Evolutionary conservation across 2,888 invertebrate species (phyloP), one percentile per base, ranked within the genome.

Genomic region (Lasioglossum malachurum): DNA sequence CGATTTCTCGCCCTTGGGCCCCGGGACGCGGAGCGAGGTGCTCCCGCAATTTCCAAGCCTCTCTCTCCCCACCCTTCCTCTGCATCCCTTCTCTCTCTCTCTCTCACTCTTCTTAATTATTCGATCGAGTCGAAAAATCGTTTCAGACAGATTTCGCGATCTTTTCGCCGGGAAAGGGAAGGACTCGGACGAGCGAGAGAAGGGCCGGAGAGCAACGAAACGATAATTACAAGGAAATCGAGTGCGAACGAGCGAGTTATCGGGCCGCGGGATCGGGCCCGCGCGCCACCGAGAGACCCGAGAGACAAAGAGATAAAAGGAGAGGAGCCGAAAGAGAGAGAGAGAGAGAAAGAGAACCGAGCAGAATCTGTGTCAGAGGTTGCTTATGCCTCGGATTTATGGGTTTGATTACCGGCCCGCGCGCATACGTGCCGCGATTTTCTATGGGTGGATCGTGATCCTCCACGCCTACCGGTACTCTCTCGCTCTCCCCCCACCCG

Each of bases 361-460:
- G 83, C 86, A 85, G 91, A 93, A 92, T 92, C 91, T 92, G 92
- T 93, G 92, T 91, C 93, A 91, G 91, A 91, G 91, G 90, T 93
- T 93, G 93, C 91, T 93, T 93, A 91, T 91, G 90, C 89, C 88
- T 92, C 88, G 93, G 92, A 93, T 93, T 93, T 93, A 93, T 93
- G 92, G 91, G 90, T 93, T 92, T 93, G 93, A 93, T 93, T 93
- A 93, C 91, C 90, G 88, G 87, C 90, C 53, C 53, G 53, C 10
- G 90, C 89, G 90, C 90, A 88, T 91, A 89, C 88, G 90, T 87
- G 82, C 86, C 89, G 88, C 90, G 92, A 92, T 93, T 93, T 93
- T 93, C 92, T 93, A 93, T 92, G 92, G 92, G 91, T 92, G 92
- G 94, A 91, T 94, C 94, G 94, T 94, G 94, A 94, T 94, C 91